Conservation (phyloP, 2,113 vertebrate species). For the Holacanthus passer region DNA sequence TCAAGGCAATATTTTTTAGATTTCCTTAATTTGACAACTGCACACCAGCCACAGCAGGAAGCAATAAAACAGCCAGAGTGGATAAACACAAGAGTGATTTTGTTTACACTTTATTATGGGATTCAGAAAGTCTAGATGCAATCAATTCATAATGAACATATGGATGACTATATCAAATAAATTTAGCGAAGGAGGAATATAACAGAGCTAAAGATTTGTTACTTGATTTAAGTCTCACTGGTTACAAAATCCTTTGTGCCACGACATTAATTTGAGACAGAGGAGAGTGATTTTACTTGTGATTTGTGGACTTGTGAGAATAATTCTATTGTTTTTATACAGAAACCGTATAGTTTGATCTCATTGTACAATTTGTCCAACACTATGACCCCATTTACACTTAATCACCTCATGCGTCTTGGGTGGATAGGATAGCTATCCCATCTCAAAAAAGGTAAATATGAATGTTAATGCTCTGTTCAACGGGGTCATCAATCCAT, state of each 20-base stretch:
- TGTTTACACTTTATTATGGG: conserved; percentile 10
- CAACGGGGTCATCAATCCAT: too few relatives aligned
- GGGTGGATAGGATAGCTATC: too few relatives aligned
- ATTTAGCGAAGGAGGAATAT: background rate
- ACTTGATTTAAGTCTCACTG: conserved; percentile 1
- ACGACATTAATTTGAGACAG: background rate
- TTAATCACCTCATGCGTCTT: too few relatives aligned
- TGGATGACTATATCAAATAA: background rate
- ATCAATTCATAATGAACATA: conserved; percentile 3
- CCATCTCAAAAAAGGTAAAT: too few relatives aligned
- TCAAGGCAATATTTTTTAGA: conserved; percentile 18
- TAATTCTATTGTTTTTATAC: background rate
- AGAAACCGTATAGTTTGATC: background rate
- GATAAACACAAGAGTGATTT: conserved; percentile 2
- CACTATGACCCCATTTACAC: too few relatives aligned
- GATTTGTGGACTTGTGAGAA: conserved; percentile 1
- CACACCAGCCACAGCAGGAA: background rate
- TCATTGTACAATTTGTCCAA: background rate
- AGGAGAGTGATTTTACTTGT: background rate
- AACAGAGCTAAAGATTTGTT: background rate
- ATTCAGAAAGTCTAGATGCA: conserved; percentile 4
- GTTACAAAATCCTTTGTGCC: background rate
- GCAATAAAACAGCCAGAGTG: conserved; percentile 9
- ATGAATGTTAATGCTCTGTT: too few relatives aligned
- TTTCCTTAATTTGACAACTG: conserved; percentile 21